phyloP scores from a whole-genome alignment of 1,140 invertebrate species.

The Lepidurus apus region DNA sequence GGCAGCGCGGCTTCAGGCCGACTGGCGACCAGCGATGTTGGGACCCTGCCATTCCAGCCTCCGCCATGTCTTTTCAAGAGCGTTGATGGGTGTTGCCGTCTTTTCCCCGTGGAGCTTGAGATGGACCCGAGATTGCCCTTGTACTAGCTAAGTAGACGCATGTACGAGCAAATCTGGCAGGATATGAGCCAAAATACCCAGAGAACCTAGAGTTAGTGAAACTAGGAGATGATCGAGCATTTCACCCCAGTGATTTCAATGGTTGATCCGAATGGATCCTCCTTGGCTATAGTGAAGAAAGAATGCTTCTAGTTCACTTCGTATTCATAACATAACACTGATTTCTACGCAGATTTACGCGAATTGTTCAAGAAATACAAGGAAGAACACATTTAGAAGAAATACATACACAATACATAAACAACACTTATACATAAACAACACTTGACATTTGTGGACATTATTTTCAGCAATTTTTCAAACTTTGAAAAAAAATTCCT shows the following conservation, averaged over 20 bases:
- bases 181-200: not conserved
- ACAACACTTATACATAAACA: too few relatives aligned
- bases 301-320: too few relatives aligned
- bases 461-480: too few relatives aligned
- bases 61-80: conserved; percentile 16
- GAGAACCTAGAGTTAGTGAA: not conserved
- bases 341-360: too few relatives aligned
- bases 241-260: not conserved
- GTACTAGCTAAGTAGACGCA: not conserved
- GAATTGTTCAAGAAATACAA: too few relatives aligned
- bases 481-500: too few relatives aligned
- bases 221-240: not conserved
- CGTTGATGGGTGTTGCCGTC: conserved; percentile 1
- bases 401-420: too few relatives aligned
- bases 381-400: too few relatives aligned
- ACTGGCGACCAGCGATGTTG: not conserved
- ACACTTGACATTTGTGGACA: too few relatives aligned
- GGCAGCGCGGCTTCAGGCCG: conserved; percentile 19
- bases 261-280: not conserved
- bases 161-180: not conserved
- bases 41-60: conserved; percentile 20
- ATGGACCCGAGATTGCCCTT: not conserved
- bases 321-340: too few relatives aligned
- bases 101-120: not conserved
- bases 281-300: too few relatives aligned